Evolutionary conservation across 2,888 invertebrate genomes (phyloP).

Genomic region (Invenusta paracnida): DNA sequence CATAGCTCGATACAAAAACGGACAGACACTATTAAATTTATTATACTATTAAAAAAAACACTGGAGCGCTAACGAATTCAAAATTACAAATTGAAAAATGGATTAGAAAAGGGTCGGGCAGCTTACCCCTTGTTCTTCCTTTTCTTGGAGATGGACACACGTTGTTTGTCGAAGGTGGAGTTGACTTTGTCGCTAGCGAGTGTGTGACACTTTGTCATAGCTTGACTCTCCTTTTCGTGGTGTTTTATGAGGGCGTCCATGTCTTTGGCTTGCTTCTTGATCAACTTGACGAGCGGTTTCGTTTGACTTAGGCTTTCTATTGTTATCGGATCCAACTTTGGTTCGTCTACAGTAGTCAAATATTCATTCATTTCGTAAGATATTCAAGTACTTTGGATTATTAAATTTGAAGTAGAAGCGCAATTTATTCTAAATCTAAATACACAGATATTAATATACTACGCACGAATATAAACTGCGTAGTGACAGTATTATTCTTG

Average conservation of each 20-base stretch:
- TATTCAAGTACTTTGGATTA: no score
- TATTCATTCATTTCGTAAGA: no score
- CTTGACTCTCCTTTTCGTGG: constrained; percentile 41
- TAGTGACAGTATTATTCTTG: no score
- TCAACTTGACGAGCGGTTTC: constrained; percentile 38
- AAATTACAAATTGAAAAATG: no score
- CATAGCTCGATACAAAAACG: no score
- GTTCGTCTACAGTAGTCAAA: constrained; percentile 37
- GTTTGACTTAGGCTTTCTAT: constrained; percentile 55
- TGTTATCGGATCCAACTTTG: constrained; percentile 53
- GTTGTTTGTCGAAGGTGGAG: background rate
- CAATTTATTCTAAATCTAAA: no score
- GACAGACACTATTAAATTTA: no score
- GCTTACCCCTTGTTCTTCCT: constrained; percentile 5
- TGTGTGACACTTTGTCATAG: constrained; percentile 38
- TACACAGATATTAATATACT: no score
- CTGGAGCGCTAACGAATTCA: no score
- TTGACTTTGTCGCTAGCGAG: constrained; percentile 28
- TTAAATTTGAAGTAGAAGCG: no score
- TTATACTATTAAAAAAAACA: no score
- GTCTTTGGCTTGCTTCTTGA: constrained; percentile 41
- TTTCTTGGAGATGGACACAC: constrained; percentile 28
- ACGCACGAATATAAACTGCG: no score
- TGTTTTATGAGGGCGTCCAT: constrained; percentile 38
- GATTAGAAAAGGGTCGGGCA: background rate